These are phyloP conservation scores for Hylaeus volcanicus DNA, from an alignment of 1,140 invertebrate genomes.

Conservation along the genomic window DNA sequence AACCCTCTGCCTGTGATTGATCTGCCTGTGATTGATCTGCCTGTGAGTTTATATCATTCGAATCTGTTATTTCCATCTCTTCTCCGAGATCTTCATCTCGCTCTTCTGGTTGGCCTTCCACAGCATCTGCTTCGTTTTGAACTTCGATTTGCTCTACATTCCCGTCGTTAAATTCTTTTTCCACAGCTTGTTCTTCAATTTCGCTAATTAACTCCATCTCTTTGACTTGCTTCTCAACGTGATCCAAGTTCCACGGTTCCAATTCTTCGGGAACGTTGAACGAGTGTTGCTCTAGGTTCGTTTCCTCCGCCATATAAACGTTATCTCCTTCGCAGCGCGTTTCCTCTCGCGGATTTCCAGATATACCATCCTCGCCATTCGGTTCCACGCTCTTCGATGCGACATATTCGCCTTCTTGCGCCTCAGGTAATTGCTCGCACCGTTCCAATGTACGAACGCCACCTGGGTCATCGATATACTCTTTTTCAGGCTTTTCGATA, in stretches of 20 bases:
- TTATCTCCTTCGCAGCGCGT: neutral
- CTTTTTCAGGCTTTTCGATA: conserved; percentile 32
- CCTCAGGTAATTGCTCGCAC: neutral
- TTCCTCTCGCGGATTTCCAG: neutral
- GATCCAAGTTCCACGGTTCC: conserved; percentile 49
- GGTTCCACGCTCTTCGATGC: neutral
- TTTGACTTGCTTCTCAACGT: conserved; percentile 43
- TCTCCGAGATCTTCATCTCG: too few relatives aligned
- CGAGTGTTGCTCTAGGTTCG: conserved; percentile 38
- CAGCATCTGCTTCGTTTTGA: neutral
- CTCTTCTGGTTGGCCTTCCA: neutral
- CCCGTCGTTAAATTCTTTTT: neutral
- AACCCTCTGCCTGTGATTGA: neutral
- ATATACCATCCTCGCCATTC: neutral
- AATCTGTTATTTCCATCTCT: neutral
- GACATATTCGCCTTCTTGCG: neutral
- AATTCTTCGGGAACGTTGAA: conserved; percentile 46
- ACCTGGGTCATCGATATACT: neutral
- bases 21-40: neutral
- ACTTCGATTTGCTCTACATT: neutral
- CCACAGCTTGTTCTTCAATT: conserved; percentile 11
- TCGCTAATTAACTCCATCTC: conserved; percentile 34
- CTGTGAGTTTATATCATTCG: neutral
- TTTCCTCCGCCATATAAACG: conserved; percentile 17
- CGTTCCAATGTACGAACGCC: neutral